phyloP scores from a whole-genome alignment of 2,888 invertebrate species.

The Tenthredo notha region DNA sequence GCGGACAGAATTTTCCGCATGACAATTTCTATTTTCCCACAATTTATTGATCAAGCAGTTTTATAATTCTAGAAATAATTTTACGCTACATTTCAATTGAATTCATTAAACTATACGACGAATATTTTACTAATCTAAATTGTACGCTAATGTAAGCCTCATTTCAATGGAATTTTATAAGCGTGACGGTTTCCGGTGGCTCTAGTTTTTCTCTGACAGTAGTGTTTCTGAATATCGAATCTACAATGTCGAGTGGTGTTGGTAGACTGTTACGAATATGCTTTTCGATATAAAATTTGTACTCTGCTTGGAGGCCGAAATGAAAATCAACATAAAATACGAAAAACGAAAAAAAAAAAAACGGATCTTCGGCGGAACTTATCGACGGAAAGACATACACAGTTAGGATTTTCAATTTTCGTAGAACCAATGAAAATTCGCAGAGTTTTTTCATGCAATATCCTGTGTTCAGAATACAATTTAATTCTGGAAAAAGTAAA shows the following conservation, averaged over 20 bases:
- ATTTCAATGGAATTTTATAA: neutral
- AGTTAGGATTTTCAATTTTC: neutral
- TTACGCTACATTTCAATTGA: neutral
- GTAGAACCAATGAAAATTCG: neutral
- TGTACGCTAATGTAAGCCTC: neutral
- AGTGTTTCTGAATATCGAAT: neutral
- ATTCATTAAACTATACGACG: neutral
- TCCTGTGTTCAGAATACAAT: neutral
- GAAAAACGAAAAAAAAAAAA: neutral
- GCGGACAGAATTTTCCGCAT: neutral
- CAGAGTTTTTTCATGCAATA: neutral
- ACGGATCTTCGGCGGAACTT: neutral
- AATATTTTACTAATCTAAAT: neutral
- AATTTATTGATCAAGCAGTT: no score
- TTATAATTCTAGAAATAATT: neutral
- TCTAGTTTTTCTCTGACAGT: neutral
- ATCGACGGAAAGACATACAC: neutral
- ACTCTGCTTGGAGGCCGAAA: neutral
- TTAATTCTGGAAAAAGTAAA: neutral
- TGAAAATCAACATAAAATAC: neutral
- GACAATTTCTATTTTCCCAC: no score
- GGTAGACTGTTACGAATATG: neutral
- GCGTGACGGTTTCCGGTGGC: neutral
- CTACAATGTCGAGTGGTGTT: neutral
- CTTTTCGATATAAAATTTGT: neutral